Evolutionary conservation across 2,113 vertebrate genomes (phyloP), one percentile per base, ranked within the genome.

Genomic region (Atherinomorus stipes): DNA sequence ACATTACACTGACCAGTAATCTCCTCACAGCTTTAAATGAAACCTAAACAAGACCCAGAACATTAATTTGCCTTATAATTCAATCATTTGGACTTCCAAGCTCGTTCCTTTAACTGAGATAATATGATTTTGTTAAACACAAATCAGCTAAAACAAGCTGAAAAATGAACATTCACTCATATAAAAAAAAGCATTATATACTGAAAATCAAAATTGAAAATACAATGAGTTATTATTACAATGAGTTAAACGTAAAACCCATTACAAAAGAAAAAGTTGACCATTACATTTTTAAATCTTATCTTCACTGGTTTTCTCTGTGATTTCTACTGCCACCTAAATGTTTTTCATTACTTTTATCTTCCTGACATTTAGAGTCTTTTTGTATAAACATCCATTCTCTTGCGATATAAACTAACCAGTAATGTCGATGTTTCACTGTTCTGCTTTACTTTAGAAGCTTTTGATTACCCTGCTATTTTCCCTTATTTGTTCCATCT

Each of bases 381-480:
- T 18, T 0, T 51, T 9, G 34, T 67, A 28, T 47, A 62, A 71
- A 78, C 51, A 76, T 49, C 50, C 63, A 10, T 13, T 44, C 42
- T 47, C 66, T 57, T 78, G 63, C 49, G 31, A 64, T 25, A 47
- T 38, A 77, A 65, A 49, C 34, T 22, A 25, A 31, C 40, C 23
- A 63, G 40, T 58, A 34, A 16, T 45, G 28, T 40, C 34, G 42
- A 65, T 67, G 23, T 28, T 21, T 49, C 19, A 76, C 18, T 49
- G 11, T 63, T 47, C 16, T 8, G 58, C 13, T 52, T 38, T 51
- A 15, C 38, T 80, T 77, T 52, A 70, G 44, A 38, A 67, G 59
- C 70, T 50, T 45, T 69, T 13, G 60, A 75, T 52, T 16, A 69
- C 54, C 6, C 65, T 68, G 28, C 74, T 62, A 51, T 82, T 77